Evolutionary conservation across 1,140 invertebrate species (phyloP).

Genomic region (Prorops nasuta): DNA sequence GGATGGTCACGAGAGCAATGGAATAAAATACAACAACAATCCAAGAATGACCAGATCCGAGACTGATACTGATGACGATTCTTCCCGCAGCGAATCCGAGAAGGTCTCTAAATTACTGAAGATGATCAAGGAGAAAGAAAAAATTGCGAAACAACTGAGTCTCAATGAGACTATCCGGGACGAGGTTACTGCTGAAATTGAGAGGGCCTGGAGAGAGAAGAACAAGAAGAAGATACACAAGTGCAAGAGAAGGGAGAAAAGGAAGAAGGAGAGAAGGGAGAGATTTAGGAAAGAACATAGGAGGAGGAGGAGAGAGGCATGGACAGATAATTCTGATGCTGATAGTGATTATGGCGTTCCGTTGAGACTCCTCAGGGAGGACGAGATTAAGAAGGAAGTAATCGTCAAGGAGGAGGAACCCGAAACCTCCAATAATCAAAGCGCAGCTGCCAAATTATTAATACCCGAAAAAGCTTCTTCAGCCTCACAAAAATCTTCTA

Average conservation of each 20-base stretch:
- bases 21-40: too few species aligned
- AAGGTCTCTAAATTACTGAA: conserved; percentile 44
- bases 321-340: conserved; percentile 2
- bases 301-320: conserved; percentile 26
- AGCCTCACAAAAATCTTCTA: too few species aligned
- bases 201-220: conserved; percentile 42
- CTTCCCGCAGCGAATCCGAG: too few species aligned
- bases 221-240: too few species aligned
- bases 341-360: too few species aligned
- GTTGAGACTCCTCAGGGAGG: conserved; percentile 30
- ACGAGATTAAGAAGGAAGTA: conserved; percentile 43
- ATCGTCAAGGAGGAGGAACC: conserved; percentile 37
- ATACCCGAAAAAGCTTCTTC: too few species aligned
- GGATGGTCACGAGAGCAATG: too few species aligned
- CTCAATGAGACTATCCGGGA: conserved; percentile 51
- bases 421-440: conserved; percentile 1
- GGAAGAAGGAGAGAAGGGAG: conserved; percentile 28
- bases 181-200: conserved; percentile 50
- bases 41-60: too few species aligned
- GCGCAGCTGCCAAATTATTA: too few species aligned
- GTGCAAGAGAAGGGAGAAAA: conserved; percentile 38
- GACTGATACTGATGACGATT: too few species aligned
- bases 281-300: conserved; percentile 28
- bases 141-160: conserved; percentile 46
- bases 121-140: conserved; percentile 51